Conservation (phyloP, 2,113 vertebrate genomes). For the Pelecanus crispus region DNA sequence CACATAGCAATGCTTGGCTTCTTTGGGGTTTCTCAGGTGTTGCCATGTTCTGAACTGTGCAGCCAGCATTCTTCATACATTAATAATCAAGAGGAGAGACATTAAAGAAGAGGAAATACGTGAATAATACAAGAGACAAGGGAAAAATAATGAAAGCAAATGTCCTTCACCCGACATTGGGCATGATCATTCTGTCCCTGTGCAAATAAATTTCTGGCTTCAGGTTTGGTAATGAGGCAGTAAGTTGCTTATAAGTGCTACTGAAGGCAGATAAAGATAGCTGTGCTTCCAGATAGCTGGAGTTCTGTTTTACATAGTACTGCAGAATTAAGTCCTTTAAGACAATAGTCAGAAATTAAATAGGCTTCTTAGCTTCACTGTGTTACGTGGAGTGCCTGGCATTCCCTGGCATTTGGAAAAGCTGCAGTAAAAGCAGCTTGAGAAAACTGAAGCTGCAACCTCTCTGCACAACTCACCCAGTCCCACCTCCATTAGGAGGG, state of each 20-base stretch:
- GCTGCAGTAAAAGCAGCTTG: background rate
- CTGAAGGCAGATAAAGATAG: background rate
- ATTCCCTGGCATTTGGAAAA: background rate
- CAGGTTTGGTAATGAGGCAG: background rate
- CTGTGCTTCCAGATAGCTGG: background rate
- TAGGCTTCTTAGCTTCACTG: background rate
- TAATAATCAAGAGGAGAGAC: constrained; percentile 57
- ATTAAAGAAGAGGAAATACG: constrained; percentile 54
- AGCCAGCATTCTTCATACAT: constrained; percentile 52
- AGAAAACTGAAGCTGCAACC: background rate
- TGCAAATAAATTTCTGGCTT: constrained; percentile 21
- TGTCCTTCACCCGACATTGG: constrained; percentile 46
- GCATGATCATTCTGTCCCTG: constrained; percentile 19
- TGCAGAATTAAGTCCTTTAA: background rate
- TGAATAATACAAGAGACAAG: constrained; percentile 64
- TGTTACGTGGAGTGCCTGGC: background rate
- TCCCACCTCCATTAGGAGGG: background rate
- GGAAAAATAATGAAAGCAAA: constrained; percentile 44
- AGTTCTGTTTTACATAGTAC: background rate
- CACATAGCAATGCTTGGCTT: constrained; percentile 34
- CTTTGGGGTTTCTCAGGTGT: constrained; percentile 52
- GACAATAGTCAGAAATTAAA: background rate
- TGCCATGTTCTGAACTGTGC: constrained; percentile 53
- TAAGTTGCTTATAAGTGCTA: background rate
- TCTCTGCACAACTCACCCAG: background rate